phyloP scores from a whole-genome alignment of 1,140 invertebrate species.

The Chymomyza costata region DNA sequence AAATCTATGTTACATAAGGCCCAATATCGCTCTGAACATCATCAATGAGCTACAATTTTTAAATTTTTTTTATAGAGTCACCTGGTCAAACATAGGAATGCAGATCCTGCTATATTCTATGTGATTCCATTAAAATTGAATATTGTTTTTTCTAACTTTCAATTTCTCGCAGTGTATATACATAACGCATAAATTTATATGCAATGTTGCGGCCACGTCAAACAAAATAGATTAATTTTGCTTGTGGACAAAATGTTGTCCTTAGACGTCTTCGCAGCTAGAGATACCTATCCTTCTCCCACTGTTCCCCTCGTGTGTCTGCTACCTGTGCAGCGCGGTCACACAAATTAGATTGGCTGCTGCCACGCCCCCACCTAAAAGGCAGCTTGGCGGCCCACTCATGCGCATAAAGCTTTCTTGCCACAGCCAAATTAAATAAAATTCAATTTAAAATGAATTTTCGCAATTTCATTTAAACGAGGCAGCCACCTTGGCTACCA shows the following conservation, averaged over 20 bases:
- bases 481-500: background rate
- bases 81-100: no score
- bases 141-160: no score
- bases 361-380: conserved; percentile 5
- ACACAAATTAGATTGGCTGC: no score
- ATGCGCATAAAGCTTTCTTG: conserved; percentile 58
- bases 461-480: conserved; percentile 71
- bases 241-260: conserved; percentile 59
- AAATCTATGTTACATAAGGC: no score
- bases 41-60: no score
- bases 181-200: conserved; percentile 62
- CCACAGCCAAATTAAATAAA: conserved; percentile 73
- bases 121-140: no score
- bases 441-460: conserved; percentile 74
- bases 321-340: conserved; percentile 3
- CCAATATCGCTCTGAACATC: no score
- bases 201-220: conserved; percentile 66
- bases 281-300: background rate
- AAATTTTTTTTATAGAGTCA: no score
- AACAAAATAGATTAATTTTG: conserved; percentile 72
- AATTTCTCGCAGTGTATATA: no score
- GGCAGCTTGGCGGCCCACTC: conserved; percentile 11
- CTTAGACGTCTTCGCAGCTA: conserved; percentile 10
- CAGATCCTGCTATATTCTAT: no score
- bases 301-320: conserved; percentile 10